Conservation (phyloP, 2,797 vertebrate genomes). For the Enteromius argenteus region DNA sequence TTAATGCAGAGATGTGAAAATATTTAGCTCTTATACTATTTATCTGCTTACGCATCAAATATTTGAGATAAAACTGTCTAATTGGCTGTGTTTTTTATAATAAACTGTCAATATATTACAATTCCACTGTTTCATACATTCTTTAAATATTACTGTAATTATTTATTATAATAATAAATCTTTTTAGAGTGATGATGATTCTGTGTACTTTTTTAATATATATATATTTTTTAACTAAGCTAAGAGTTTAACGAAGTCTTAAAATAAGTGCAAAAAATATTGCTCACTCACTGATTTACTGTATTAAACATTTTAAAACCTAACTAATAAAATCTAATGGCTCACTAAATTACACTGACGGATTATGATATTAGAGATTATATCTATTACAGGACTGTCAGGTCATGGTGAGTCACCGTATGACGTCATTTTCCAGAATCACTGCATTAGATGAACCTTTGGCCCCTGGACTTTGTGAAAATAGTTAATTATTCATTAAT, state of each 20-base stretch:
- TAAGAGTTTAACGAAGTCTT: too few relatives aligned
- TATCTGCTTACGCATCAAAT: not conserved
- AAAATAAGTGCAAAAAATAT: not conserved
- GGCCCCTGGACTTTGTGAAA: not conserved
- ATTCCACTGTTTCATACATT: not conserved
- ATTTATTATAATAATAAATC: conserved; percentile 1
- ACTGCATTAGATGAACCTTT: not conserved
- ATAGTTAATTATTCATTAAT: not conserved
- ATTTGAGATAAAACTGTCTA: not conserved
- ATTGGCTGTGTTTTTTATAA: not conserved
- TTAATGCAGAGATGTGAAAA: not conserved
- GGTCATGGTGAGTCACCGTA: not conserved
- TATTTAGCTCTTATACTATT: not conserved
- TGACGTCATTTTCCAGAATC: not conserved
- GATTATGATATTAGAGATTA: not conserved
- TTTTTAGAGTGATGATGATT: not conserved
- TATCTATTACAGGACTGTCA: not conserved
- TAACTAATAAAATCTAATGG: not conserved
- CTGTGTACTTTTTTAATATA: not conserved
- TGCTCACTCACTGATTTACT: not conserved
- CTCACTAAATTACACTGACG: not conserved
- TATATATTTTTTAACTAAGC: not conserved
- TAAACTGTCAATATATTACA: not conserved
- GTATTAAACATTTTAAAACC: not conserved
- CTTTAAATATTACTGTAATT: not conserved